These are phyloP conservation scores for Nomada goodeniana DNA, from an alignment of 2,888 invertebrate genomes.

Conservation along the genomic window DNA sequence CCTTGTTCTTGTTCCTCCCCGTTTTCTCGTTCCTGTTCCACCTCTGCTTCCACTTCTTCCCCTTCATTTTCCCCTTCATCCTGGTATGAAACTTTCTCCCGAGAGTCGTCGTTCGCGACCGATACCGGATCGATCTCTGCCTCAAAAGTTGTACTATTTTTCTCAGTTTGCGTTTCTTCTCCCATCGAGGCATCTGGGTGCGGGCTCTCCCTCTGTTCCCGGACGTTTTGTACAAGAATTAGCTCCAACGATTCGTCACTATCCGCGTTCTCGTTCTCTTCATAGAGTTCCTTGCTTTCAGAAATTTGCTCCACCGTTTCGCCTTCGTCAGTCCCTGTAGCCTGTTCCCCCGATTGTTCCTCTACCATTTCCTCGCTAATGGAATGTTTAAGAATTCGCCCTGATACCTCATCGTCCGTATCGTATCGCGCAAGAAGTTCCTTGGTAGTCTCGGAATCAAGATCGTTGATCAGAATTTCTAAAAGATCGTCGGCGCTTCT, in stretches of 20 bases:
- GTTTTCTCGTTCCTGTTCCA: background rate
- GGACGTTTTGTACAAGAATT: background rate
- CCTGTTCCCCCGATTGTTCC: background rate
- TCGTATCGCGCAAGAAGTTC: constrained; percentile 5
- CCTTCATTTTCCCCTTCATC: background rate
- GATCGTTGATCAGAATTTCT: constrained; percentile 8
- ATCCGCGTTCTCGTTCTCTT: background rate
- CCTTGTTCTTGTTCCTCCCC: constrained; percentile 9
- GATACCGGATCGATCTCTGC: background rate
- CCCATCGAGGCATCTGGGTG: background rate
- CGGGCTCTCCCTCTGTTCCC: background rate
- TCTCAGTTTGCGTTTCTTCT: background rate
- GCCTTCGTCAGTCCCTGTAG: too few relatives aligned
- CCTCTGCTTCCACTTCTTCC: background rate
- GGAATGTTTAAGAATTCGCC: constrained; percentile 4
- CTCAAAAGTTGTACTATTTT: background rate
- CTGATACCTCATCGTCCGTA: background rate
- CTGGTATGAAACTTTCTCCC: background rate
- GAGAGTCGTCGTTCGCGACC: background rate
- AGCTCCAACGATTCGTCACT: background rate
- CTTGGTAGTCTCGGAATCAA: background rate
- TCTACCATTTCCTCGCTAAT: background rate
- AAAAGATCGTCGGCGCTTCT: background rate
- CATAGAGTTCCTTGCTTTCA: too few relatives aligned
- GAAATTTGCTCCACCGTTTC: background rate